Evolutionary conservation across 1,140 invertebrate species (phyloP).

Genomic region (Procambarus virginalis): DNA sequence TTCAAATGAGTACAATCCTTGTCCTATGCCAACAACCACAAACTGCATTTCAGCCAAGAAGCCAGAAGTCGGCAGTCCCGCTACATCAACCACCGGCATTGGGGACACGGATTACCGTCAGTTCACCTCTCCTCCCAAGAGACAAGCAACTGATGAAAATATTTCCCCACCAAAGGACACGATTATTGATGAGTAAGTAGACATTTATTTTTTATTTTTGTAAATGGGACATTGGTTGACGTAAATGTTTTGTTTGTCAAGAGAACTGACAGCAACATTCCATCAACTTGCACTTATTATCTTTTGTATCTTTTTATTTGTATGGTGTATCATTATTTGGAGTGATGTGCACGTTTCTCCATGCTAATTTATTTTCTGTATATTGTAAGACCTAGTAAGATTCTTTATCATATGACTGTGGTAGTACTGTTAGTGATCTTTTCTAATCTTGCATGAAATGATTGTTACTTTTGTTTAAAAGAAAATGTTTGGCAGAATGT

Average conservation of each 20-base stretch:
- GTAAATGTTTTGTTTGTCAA: background rate
- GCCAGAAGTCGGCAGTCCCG: conserved; percentile 14
- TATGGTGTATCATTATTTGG: too few relatives aligned
- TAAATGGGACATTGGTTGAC: background rate
- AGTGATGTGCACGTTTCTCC: too few relatives aligned
- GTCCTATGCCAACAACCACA: conserved; percentile 14
- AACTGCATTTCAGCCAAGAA: conserved; percentile 47
- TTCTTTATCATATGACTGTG: too few relatives aligned
- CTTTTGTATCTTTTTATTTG: too few relatives aligned
- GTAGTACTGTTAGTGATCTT: too few relatives aligned
- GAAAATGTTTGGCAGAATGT: too few relatives aligned
- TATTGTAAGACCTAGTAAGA: too few relatives aligned
- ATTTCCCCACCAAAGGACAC: conserved; percentile 28
- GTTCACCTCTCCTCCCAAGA: conserved; percentile 35
- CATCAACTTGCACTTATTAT: too few relatives aligned
- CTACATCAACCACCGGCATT: conserved; percentile 2
- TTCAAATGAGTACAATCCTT: background rate
- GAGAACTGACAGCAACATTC: too few relatives aligned
- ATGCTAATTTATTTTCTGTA: too few relatives aligned
- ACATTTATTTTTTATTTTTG: background rate
- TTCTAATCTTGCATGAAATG: too few relatives aligned
- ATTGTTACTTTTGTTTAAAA: too few relatives aligned
- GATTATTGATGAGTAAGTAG: conserved; percentile 42
- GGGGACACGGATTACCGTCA: conserved; percentile 42
- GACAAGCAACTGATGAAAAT: conserved; percentile 21